These are phyloP conservation scores for Athalia rosae DNA, from an alignment of 2,888 invertebrate genomes.

Conservation along the genomic window DNA sequence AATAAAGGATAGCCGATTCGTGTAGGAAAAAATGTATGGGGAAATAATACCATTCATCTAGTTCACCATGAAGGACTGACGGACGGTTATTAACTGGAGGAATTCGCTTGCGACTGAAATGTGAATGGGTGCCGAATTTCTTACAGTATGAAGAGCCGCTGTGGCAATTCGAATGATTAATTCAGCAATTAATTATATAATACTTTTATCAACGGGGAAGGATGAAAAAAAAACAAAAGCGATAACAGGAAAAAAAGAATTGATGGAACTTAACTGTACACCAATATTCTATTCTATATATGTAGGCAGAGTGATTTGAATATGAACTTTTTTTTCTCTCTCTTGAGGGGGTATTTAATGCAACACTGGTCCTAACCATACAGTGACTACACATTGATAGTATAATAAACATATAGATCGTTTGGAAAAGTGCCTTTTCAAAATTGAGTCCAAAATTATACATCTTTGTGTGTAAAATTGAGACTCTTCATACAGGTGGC, in stretches of 20 bases:
- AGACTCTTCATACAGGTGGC: conserved; percentile 14
- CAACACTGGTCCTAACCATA: conserved; percentile 38
- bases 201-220: background rate
- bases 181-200: background rate
- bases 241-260: background rate
- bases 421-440: conserved; percentile 28
- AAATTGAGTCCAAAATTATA: conserved; percentile 11
- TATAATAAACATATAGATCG: conserved; percentile 38
- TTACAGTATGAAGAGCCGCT: background rate
- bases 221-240: background rate
- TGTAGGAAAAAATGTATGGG: background rate
- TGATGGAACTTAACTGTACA: conserved; percentile 21
- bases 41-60: background rate
- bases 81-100: conserved; percentile 6
- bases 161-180: background rate
- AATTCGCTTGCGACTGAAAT: background rate
- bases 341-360: conserved; percentile 25
- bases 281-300: conserved; percentile 33
- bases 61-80: conserved; percentile 1
- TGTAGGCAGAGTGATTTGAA: conserved; percentile 14
- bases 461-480: conserved; percentile 19
- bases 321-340: conserved; percentile 3
- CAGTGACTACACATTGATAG: conserved; percentile 41
- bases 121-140: background rate
- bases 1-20: background rate